Base-by-base conservation (phyloP, 2,797 vertebrate species). In the Cheracebus regulus region DNA sequence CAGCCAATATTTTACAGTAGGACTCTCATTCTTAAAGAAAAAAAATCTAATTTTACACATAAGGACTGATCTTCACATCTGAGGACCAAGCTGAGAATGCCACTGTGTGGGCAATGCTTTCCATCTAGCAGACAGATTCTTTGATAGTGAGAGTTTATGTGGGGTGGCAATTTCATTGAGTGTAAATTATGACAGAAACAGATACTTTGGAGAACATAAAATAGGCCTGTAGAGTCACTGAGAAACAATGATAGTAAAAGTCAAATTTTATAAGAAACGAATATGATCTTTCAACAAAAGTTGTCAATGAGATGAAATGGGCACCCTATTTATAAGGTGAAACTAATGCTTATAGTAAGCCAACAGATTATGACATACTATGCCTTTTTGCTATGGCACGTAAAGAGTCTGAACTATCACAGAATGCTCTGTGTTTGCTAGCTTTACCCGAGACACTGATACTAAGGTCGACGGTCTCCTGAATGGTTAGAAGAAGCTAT, bases 21-120 rank as follows among this genome's bases (percentile, higher is more conserved):
- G 36, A 93, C 55, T 79, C 33, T 82, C 36, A 72, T 86, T 91
- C 20, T 94, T 46, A 90, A 80, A 52, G 33, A 90, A 89, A 57
- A 90, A 90, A 88, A 97, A 57, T 61, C n/a, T 76, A 72, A 87
- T 82, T 96, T 95, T 70, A 83, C 5, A n/a, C 55, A 19, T 39
- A 48, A 86, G 80, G 75, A 86, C 67, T 67, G 58, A 90, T 79
- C 48, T 95, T 96, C 57, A n/a, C 20, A 83, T 61, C 28, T 4
- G 24, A 82, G 76, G n/a, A 41, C 70, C 22, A 70, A 61, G 64
- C 28, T 48, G 24, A 80, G 90, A 44, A 36, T 13, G 3, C 3
- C 33, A 20, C 73, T 48, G 19, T 83, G 44, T 46, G 33, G 52
- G 64, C 4, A 64, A 44, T n/a, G 39, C 39, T 75, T 80, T 86